Evolutionary conservation across 2,888 invertebrate genomes (phyloP).

Genomic region (Dicyrtoma fusca): DNA sequence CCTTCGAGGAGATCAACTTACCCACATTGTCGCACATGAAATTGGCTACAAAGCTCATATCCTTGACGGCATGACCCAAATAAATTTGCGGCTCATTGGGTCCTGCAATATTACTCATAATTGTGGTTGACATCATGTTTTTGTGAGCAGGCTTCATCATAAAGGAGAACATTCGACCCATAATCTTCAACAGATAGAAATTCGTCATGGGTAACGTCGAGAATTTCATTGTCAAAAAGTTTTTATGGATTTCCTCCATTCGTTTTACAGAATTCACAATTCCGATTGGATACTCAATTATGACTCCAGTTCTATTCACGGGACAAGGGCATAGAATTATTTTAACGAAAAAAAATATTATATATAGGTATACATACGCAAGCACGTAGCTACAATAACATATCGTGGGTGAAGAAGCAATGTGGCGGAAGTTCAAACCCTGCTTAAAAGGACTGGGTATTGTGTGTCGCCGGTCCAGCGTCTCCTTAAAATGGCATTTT

Average conservation of each 20-base stretch:
- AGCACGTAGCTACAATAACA: too few species aligned
- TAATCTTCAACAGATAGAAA: conserved; percentile 2
- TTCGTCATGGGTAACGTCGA: conserved; percentile 15
- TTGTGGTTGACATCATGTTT: neutral
- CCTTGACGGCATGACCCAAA: conserved; percentile 7
- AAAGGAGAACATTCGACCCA: conserved; percentile 17
- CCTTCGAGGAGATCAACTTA: too few species aligned
- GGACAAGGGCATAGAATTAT: too few species aligned
- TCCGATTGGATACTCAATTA: conserved; percentile 15
- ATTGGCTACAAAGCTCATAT: conserved; percentile 18
- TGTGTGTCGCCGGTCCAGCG: too few species aligned
- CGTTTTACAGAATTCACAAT: neutral
- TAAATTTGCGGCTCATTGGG: neutral
- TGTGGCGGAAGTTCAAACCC: too few species aligned
- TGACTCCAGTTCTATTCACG: conserved; percentile 27
- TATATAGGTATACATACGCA: too few species aligned
- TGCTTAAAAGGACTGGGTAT: too few species aligned
- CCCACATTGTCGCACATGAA: conserved; percentile 14
- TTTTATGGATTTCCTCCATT: neutral
- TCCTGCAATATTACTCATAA: conserved; percentile 28
- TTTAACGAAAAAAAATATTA: too few species aligned
- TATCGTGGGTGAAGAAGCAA: neutral
- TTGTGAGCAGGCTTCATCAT: conserved; percentile 7
- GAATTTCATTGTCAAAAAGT: conserved; percentile 5
- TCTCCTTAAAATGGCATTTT: too few species aligned